These are phyloP conservation scores for Teleogryllus oceanicus DNA, from an alignment of 2,888 invertebrate genomes.

Conservation along the genomic window DNA sequence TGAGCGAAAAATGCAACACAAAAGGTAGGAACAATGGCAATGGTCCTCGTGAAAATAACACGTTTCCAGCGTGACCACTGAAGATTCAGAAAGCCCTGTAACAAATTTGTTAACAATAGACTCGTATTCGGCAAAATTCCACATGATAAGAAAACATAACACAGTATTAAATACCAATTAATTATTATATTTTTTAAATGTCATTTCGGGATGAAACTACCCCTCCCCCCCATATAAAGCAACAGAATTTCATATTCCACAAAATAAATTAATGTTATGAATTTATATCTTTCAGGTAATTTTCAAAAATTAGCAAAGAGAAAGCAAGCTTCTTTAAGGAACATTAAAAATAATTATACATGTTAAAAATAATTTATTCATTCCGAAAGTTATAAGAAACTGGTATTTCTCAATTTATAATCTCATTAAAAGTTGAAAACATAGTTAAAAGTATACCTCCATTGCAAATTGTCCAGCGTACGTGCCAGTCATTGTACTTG, in stretches of 20 bases:
- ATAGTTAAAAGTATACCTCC: constrained; percentile 54
- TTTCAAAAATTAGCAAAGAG: too few relatives aligned
- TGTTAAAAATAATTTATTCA: too few relatives aligned
- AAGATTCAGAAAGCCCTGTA: constrained; percentile 72
- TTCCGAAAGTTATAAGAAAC: too few relatives aligned
- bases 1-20: constrained; percentile 64
- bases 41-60: constrained; percentile 75
- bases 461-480: constrained; percentile 86
- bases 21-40: constrained; percentile 75
- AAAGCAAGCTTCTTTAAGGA: too few relatives aligned
- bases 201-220: not conserved
- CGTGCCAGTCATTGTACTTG: constrained; percentile 80
- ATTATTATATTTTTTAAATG: not conserved
- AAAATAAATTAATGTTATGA: not conserved
- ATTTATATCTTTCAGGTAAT: too few relatives aligned
- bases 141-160: not conserved
- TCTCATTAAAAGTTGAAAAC: not conserved
- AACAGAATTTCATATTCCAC: not conserved
- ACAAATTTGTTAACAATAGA: too few relatives aligned
- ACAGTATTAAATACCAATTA: not conserved
- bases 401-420: not conserved
- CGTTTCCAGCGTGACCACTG: constrained; percentile 85
- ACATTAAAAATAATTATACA: too few relatives aligned
- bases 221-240: not conserved
- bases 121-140: too few relatives aligned